Conservation (phyloP, 1,140 invertebrate genomes). For the Camponotus vicinus region DNA sequence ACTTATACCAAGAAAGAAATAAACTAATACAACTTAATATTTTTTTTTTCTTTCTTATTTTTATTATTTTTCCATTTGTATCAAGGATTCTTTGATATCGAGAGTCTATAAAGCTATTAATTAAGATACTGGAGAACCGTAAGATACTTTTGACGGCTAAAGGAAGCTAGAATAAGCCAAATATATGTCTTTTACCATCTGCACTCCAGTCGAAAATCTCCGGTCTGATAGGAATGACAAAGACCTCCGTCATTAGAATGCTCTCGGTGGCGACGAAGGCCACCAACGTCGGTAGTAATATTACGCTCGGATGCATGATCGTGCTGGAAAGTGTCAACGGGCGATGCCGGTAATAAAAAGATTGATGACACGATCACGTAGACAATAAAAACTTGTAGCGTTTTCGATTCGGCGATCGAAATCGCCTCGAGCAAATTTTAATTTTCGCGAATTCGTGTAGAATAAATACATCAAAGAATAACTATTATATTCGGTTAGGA, state of each 20-base stretch:
- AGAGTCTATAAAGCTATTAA: neutral
- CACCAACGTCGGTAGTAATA: slow-evolving; percentile 62
- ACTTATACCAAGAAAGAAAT: neutral
- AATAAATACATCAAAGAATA: neutral
- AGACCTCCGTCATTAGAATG: slow-evolving; percentile 85
- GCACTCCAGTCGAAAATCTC: slow-evolving; percentile 85
- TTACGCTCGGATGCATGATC: slow-evolving; percentile 58
- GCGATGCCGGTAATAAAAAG: slow-evolving; percentile 23
- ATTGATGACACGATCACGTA: slow-evolving; percentile 2
- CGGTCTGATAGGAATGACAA: slow-evolving; percentile 85
- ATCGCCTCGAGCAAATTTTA: neutral
- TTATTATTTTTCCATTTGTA: neutral
- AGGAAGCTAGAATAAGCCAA: neutral
- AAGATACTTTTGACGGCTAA: neutral
- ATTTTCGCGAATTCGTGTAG: neutral
- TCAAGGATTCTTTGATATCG: neutral
- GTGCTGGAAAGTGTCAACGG: slow-evolving; percentile 59
- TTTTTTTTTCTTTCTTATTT: slow-evolving; percentile 8
- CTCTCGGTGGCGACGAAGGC: slow-evolving; percentile 77
- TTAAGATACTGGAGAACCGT: neutral
- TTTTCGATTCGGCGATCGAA: neutral
- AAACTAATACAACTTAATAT: neutral
- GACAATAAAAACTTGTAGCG: neutral
- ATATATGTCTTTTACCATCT: slow-evolving; percentile 79
- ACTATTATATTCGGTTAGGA: neutral